Percentiles rank a stretch among this genome's conserved stretches.
These are phyloP conservation scores for Holacanthus passer DNA, from an alignment of 2,113 vertebrate species.

Conservation along the genomic window DNA sequence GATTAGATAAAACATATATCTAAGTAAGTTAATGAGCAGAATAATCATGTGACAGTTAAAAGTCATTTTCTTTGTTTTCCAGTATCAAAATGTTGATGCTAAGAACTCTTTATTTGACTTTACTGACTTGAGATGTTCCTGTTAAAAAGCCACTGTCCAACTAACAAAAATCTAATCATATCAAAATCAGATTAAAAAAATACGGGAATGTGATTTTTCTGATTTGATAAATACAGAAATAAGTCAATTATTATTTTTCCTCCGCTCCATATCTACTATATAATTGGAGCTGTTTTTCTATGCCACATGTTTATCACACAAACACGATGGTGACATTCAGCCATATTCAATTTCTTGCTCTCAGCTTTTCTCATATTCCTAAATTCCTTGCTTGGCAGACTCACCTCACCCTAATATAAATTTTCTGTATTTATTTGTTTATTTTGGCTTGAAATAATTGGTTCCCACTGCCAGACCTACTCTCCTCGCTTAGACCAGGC, in stretches of 20 bases:
- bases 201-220: neutral
- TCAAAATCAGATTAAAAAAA: neutral
- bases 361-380: conserved; percentile 46
- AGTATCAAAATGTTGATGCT: no score
- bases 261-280: neutral
- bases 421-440: conserved; percentile 73
- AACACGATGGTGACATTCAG: conserved; percentile 32
- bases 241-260: neutral
- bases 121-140: neutral
- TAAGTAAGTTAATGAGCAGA: no score
- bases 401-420: conserved; percentile 50
- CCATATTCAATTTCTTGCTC: conserved; percentile 35
- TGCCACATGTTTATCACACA: conserved; percentile 33
- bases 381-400: conserved; percentile 57
- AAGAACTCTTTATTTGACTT: no score
- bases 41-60: no score
- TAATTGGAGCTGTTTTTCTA: conserved; percentile 13
- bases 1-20: no score
- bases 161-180: neutral
- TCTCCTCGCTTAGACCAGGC: conserved; percentile 50
- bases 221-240: neutral
- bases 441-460: conserved; percentile 70
- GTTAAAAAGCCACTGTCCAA: neutral
- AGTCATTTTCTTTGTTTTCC: no score
- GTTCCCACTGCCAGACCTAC: conserved; percentile 53